Evolutionary conservation across 2,888 invertebrate species (phyloP).

Genomic region (Hirtodrosophila confusa): DNA sequence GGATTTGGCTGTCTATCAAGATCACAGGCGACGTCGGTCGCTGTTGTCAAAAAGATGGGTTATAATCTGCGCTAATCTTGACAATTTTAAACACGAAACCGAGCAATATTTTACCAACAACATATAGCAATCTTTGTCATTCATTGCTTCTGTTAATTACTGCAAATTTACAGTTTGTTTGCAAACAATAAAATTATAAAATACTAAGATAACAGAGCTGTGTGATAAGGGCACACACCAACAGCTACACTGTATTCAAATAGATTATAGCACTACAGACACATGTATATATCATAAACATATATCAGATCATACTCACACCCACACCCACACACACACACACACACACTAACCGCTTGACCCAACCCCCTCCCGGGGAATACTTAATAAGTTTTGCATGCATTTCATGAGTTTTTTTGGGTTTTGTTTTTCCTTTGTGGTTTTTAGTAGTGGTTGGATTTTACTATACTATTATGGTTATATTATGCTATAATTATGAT

Average conservation of each 20-base stretch:
- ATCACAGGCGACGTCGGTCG: background rate
- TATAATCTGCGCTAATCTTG: constrained; percentile 52
- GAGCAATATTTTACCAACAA: constrained; percentile 27
- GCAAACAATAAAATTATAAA: constrained; percentile 37
- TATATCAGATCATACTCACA: constrained; percentile 1
- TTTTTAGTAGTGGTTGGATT: background rate
- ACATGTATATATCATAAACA: background rate
- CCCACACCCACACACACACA: background rate
- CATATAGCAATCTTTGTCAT: constrained; percentile 34
- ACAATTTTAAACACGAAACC: constrained; percentile 14
- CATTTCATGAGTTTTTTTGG: constrained; percentile 25
- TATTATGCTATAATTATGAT: background rate
- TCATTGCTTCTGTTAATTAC: constrained; percentile 57
- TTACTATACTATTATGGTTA: background rate
- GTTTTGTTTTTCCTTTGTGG: background rate
- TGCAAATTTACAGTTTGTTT: constrained; percentile 61
- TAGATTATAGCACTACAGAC: constrained; percentile 7
- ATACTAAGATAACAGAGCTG: constrained; percentile 8
- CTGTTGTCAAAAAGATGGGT: constrained; percentile 20
- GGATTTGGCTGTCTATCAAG: constrained; percentile 36
- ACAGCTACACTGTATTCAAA: constrained; percentile 24
- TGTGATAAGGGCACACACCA: constrained; percentile 13
- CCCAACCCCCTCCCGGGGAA: background rate
- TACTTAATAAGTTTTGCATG: constrained; percentile 18
- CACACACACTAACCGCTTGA: background rate